phyloP scores from a whole-genome alignment of 2,797 vertebrate genomes.

The Crypturellus tataupa region DNA sequence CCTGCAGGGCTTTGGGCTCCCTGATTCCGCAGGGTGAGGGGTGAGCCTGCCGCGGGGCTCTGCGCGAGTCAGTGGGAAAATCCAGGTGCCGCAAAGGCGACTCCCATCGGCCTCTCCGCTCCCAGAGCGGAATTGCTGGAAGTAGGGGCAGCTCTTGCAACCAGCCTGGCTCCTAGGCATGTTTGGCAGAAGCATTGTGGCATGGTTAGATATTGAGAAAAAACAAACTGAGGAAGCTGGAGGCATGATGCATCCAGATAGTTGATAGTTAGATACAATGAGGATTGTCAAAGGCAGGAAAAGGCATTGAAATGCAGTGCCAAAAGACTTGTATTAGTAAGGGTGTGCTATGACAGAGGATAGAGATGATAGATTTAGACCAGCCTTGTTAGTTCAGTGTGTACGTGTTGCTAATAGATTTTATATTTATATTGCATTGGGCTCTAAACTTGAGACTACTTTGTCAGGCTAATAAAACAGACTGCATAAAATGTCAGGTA shows the following conservation, averaged over 20 bases:
- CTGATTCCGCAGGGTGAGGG: rapidly evolving
- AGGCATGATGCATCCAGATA: neutral
- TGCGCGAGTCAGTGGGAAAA: neutral
- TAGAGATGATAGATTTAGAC: neutral
- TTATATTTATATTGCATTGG: neutral
- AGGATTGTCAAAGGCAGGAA: neutral
- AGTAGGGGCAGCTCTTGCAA: neutral
- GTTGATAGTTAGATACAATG: neutral
- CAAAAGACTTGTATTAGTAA: neutral
- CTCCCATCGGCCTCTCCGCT: neutral
- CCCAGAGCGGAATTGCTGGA: too few relatives aligned
- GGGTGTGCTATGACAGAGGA: neutral
- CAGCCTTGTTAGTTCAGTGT: too few relatives aligned
- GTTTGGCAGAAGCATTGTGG: neutral
- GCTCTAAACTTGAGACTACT: neutral
- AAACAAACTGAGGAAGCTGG: neutral
- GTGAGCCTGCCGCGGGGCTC: too few relatives aligned
- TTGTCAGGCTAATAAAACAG: neutral
- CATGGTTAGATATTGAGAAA: neutral
- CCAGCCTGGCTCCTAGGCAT: too few relatives aligned
- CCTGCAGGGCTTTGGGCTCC: too few relatives aligned
- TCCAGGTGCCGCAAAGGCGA: neutral
- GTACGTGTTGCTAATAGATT: neutral
- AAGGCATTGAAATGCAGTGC: neutral
- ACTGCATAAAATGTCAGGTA: neutral